Conservation (phyloP, 2,888 invertebrate species). For the Tetropium fuscum region DNA sequence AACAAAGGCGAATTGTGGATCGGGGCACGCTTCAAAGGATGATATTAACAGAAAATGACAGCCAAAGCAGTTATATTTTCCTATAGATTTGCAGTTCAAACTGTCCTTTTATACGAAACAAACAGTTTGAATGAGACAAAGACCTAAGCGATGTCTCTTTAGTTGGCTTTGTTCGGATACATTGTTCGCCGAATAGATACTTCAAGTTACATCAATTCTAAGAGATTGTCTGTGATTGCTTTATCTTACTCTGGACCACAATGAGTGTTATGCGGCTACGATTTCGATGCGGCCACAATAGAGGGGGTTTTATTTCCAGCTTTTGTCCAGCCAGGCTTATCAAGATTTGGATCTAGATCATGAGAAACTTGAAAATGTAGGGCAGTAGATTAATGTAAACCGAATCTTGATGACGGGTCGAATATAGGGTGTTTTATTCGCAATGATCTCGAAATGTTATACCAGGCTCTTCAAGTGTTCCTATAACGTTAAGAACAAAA, state of each 20-base stretch:
- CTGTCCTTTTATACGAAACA: constrained; percentile 64
- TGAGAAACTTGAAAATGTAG: constrained; percentile 13
- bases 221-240: constrained; percentile 65
- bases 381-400: too few relatives aligned
- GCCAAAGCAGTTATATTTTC: constrained; percentile 52
- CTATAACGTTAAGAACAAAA: too few relatives aligned
- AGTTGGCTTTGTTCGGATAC: constrained; percentile 62
- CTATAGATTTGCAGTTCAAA: constrained; percentile 64
- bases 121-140: constrained; percentile 63
- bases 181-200: constrained; percentile 65
- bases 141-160: constrained; percentile 65
- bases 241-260: constrained; percentile 60
- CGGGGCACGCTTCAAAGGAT: constrained; percentile 37
- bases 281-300: constrained; percentile 33
- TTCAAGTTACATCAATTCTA: constrained; percentile 67
- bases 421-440: too few relatives aligned
- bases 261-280: constrained; percentile 45
- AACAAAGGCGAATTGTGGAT: constrained; percentile 38
- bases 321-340: constrained; percentile 32
- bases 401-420: too few relatives aligned
- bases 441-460: too few relatives aligned
- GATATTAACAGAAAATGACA: constrained; percentile 35
- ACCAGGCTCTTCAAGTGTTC: too few relatives aligned
- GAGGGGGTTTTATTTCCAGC: constrained; percentile 27
- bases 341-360: constrained; percentile 26